These are phyloP conservation scores for Rhingia rostrata DNA, from an alignment of 2,888 invertebrate species.

Conservation along the genomic window DNA sequence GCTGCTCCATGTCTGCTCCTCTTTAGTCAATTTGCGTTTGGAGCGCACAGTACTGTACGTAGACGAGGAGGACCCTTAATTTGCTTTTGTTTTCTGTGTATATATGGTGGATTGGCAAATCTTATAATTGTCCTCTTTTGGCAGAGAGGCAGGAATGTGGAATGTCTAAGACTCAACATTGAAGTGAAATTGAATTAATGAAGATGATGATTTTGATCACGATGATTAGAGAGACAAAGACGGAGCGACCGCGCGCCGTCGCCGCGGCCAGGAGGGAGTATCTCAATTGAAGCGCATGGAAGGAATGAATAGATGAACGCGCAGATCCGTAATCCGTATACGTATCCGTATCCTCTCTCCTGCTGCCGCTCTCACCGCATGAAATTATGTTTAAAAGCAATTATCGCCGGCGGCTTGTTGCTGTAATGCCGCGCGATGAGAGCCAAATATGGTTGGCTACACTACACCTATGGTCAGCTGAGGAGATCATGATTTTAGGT, in stretches of 20 bases:
- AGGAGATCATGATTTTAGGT: constrained; percentile 62
- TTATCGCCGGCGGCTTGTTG: constrained; percentile 70
- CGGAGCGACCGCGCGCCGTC: background rate
- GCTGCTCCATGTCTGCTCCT: constrained; percentile 24
- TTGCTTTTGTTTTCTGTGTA: constrained; percentile 44
- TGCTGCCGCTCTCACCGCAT: constrained; percentile 2
- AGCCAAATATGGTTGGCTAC: constrained; percentile 51
- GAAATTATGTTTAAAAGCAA: constrained; percentile 69
- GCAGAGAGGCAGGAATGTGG: background rate
- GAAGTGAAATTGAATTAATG: constrained; percentile 55
- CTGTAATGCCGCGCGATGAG: constrained; percentile 32
- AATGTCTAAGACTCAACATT: constrained; percentile 41
- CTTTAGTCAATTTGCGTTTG: constrained; percentile 66
- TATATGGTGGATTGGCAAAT: constrained; percentile 14
- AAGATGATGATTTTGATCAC: constrained; percentile 62
- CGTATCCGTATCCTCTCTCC: constrained; percentile 14
- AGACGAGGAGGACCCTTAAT: constrained; percentile 60
- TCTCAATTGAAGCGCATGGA: constrained; percentile 2
- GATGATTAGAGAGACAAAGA: constrained; percentile 46
- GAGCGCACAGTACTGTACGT: constrained; percentile 45
- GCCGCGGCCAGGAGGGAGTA: constrained; percentile 5
- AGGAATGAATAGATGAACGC: constrained; percentile 2
- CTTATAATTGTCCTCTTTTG: constrained; percentile 59
- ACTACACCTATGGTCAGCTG: constrained; percentile 57
- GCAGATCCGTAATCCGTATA: constrained; percentile 4